Evolutionary conservation across 2,113 vertebrate genomes (phyloP), one percentile per base, ranked within the genome.

Genomic region (Corythaeola cristata): DNA sequence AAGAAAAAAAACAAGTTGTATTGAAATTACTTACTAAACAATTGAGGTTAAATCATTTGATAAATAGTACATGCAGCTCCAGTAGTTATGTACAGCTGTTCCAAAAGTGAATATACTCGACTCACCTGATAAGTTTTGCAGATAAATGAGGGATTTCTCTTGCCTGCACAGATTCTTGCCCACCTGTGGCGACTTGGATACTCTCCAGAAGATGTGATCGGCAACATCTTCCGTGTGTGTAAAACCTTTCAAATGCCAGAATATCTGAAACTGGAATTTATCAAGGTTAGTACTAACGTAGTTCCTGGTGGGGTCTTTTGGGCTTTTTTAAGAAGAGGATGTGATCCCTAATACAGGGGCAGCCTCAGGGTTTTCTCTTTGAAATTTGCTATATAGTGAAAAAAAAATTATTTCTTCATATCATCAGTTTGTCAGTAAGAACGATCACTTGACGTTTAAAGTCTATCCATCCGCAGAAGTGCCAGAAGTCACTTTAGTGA

Each of bases 181-280:
- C 99, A 99, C 94, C 98, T 99, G 76, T 99, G 99, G 99, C 98
- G 98, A n/a, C 98, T 99, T 44, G 99, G 99, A 15, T 99, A 99
- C 84, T 98, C 99, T 4, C 99, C 99, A 2, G 99, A 99, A 90
- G 99, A 99, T 96, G 98, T 99, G 92, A 99, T 99, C 14, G 99
- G 99, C 52, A 99, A 99, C 93, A 98, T 99, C 93, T 99, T 99
- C 94, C 98, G 99, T 75, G 99, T 99, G 50, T 99, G 99, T 60
- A 99, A 99, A 96, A 99, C 99, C 47, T 99, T 98, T 95, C 99
- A 98, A 45, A 99, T 99, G 99, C 97, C 99, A 0, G 99, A 99
- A 74, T 99, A 99, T 91, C 97, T 99, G 87, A 99, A 99, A 67
- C 97, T 99, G 98, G 99, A 99, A 96, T 99, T 99, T 78, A 99